A percentile compares a stretch with the other conserved stretches of the same genome.
These are phyloP conservation scores for Scartelaos histophorus DNA, from an alignment of 2,113 vertebrate species.

Conservation along the genomic window DNA sequence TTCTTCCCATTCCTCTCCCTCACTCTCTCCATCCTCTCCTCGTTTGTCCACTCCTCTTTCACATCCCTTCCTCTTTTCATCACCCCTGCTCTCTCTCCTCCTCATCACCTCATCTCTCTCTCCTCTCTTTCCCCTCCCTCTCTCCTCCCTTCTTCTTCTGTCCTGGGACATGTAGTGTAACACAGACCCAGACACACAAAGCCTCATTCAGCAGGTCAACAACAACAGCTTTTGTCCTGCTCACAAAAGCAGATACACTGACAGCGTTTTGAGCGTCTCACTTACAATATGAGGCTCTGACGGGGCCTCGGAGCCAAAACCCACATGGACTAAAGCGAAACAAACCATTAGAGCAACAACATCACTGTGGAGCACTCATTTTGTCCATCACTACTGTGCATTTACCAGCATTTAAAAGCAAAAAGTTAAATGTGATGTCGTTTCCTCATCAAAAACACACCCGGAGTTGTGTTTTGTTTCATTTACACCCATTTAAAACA, in stretches of 20 bases:
- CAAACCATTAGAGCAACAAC: background rate
- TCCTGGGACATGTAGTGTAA: slow-evolving; percentile 41
- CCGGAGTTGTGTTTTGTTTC: no score
- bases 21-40: background rate
- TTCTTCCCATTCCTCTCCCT: background rate
- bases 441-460: no score
- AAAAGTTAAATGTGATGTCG: no score
- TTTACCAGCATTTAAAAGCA: no score
- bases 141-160: background rate
- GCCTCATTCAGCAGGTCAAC: slow-evolving; percentile 43
- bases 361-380: background rate
- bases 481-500: no score
- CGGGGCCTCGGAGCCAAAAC: slow-evolving; percentile 16
- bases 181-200: slow-evolving; percentile 60
- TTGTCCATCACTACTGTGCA: background rate
- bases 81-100: background rate
- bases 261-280: slow-evolving; percentile 15
- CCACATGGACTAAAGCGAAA: background rate
- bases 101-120: background rate
- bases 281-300: slow-evolving; percentile 11
- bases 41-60: no score
- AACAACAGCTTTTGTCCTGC: slow-evolving; percentile 61
- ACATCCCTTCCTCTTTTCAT: no score
- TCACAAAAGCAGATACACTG: slow-evolving; percentile 51
- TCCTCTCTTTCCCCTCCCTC: background rate